A percentile compares a stretch with the other conserved stretches of the same genome.
Evolutionary conservation across 2,888 invertebrate species (phyloP).

Genomic region (Hirtodrosophila trivittata): DNA sequence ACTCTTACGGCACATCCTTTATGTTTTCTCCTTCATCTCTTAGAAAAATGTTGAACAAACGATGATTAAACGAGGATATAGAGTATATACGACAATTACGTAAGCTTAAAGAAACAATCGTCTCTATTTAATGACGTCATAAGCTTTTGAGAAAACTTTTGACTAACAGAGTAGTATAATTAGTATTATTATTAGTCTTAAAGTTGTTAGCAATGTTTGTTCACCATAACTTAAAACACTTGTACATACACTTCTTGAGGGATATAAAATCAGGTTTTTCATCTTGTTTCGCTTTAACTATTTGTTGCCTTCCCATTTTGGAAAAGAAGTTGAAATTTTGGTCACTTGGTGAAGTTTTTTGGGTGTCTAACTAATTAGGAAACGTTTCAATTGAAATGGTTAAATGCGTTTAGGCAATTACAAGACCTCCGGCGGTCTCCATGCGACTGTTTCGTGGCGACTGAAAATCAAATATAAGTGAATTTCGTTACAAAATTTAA

Average conservation of each 20-base stretch:
- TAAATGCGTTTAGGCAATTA: slow-evolving; percentile 52
- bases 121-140: no score
- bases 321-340: not conserved
- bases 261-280: slow-evolving; percentile 16
- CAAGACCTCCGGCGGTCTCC: slow-evolving; percentile 48
- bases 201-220: no score
- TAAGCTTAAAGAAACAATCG: no score
- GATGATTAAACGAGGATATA: no score
- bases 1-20: no score
- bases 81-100: no score
- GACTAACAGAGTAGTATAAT: no score
- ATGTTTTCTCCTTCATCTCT: no score
- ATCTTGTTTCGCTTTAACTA: slow-evolving; percentile 1
- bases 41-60: no score
- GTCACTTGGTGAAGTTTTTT: slow-evolving; percentile 15
- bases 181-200: no score
- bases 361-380: slow-evolving; percentile 28
- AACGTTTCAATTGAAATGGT: slow-evolving; percentile 50
- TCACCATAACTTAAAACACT: no score
- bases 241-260: slow-evolving; percentile 23
- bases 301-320: slow-evolving; percentile 16
- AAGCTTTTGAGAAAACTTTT: no score
- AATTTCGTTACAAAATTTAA: slow-evolving; percentile 68
- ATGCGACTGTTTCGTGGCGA: slow-evolving; percentile 68
- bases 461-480: slow-evolving; percentile 72